Percentiles rank a stretch among this genome's conserved stretches.
Evolutionary conservation across 2,797 vertebrate species (phyloP).

Genomic region (Chiloscyllium punctatum): DNA sequence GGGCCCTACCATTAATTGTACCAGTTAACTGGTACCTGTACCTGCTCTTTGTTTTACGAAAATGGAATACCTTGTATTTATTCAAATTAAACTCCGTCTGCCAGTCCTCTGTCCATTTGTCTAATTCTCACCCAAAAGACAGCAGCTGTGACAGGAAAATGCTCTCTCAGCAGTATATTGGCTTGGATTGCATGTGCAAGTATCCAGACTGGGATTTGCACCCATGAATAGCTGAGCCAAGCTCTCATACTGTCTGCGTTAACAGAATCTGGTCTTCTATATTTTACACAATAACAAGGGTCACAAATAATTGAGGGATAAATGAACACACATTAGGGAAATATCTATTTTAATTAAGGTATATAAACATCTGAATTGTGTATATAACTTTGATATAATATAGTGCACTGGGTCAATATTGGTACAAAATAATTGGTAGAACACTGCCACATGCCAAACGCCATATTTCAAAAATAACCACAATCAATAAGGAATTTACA

Average conservation of each 20-base stretch:
- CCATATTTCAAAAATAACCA: conserved; percentile 45
- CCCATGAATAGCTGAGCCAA: not conserved
- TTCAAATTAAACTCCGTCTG: too few species aligned
- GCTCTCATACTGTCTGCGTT: not conserved
- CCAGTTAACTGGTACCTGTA: too few species aligned
- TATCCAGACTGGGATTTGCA: not conserved
- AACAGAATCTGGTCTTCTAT: not conserved
- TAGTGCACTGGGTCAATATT: conserved; percentile 42
- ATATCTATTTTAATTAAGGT: conserved; percentile 56
- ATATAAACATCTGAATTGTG: conserved; percentile 55
- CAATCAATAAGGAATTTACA: conserved; percentile 28
- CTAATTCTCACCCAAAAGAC: too few species aligned
- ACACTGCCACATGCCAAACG: conserved; percentile 3
- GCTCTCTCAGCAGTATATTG: not conserved
- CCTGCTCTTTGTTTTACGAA: too few species aligned
- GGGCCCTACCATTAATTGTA: too few species aligned
- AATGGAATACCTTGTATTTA: too few species aligned
- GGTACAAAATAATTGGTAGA: conserved; percentile 40
- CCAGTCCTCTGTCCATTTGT: too few species aligned
- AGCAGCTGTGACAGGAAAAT: not conserved
- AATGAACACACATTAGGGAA: conserved; percentile 45
- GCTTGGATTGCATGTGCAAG: not conserved
- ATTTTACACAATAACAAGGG: not conserved
- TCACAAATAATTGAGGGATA: too few species aligned
- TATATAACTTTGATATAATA: conserved; percentile 52